Evolutionary conservation across 1,140 invertebrate genomes (phyloP).

Genomic region (Phenacoccus solenopsis): DNA sequence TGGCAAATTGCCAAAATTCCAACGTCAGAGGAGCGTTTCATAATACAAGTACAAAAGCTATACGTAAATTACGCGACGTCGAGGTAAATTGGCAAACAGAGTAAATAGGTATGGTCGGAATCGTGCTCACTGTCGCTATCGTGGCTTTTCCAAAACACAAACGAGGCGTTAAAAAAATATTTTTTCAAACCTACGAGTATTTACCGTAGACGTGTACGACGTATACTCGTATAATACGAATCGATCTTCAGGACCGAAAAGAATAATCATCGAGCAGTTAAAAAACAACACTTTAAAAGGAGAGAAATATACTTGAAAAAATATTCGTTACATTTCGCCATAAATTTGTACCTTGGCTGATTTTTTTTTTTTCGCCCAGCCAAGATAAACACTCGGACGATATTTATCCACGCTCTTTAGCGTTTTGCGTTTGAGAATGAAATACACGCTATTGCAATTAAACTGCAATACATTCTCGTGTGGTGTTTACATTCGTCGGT

Average conservation of each 20-base stretch:
- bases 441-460: constrained; percentile 2
- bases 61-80: neutral
- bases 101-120: neutral
- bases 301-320: neutral
- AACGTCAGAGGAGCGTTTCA: too few species aligned
- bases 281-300: neutral
- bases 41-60: too few species aligned
- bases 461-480: neutral
- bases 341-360: neutral
- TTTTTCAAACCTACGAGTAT: neutral
- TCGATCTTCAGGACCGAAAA: neutral
- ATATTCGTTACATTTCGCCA: neutral
- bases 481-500: neutral
- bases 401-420: neutral
- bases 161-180: neutral
- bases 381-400: neutral
- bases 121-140: neutral
- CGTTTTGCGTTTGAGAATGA: neutral
- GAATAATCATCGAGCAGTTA: neutral
- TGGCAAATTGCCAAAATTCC: neutral
- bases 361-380: neutral
- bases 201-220: neutral
- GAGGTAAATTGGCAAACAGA: neutral
- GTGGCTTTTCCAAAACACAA: neutral
- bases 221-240: neutral